Base-by-base conservation (phyloP, 2,797 vertebrate genomes). In the Potorous gilbertii region DNA sequence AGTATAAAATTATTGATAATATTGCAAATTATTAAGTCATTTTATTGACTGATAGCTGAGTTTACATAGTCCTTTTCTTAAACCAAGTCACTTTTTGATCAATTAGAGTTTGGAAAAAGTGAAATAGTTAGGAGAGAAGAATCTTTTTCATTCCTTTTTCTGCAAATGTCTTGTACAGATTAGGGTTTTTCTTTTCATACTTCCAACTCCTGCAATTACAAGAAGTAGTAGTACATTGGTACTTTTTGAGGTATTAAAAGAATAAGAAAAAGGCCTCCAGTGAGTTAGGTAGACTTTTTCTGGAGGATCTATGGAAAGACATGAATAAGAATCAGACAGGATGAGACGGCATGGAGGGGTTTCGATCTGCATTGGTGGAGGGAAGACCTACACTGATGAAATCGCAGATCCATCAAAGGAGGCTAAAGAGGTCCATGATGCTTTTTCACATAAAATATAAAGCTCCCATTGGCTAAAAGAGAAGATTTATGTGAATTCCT, bases 61-160 rank as follows among this genome's bases (percentile, higher is more conserved):
- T 56, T 87, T 56, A 91, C 21, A 93, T 55, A 93, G 93, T 92
- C 87, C 6, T 55, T 91, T 92, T 95, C 18, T 40, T 81, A 46
- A 87, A 50, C 40, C 74, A 87, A 87, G 50, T 12, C 24, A 12
- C 24, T 50, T 87, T 46, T 50, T 87, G 40, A 87, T 46, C n/a
- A 46, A 21, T 66, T n/a, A 81, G 56, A 57, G 40, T 46, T 46
- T 91, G 91, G 56, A 81, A 93, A 92, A 92, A 52, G 34, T 50
- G 28, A 81, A 27, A 27, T 18, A 14, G 16, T 89, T 50, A 52
- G 8, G 55, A 81, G 54, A 90, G 91, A 59, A 91, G 56, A 95
- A 56, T 28, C 27, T 46, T 81, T 81, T 81, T 81, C 21, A 24
- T 12, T 59, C 59, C 90, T 87, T 55, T 96, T 92, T 59, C 90